Percentiles rank a stretch among this genome's conserved stretches.
These are phyloP conservation scores for Polymixis lichenea DNA, from an alignment of 2,888 invertebrate genomes.

Conservation along the genomic window DNA sequence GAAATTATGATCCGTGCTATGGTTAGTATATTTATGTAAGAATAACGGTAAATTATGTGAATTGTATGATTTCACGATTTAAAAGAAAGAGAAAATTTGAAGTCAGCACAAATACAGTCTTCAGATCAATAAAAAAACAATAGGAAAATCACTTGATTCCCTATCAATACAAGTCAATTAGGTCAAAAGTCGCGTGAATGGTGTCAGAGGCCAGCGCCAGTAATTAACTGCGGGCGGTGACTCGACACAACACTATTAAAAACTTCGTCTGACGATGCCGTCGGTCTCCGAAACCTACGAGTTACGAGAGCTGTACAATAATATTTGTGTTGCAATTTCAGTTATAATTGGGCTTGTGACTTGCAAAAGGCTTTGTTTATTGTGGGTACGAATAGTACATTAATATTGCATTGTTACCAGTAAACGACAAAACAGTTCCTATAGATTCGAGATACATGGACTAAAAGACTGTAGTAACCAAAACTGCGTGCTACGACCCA, in stretches of 20 bases:
- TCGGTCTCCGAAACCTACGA: conserved; percentile 39
- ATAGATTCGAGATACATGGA: background rate
- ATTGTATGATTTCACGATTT: background rate
- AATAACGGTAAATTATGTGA: too few species aligned
- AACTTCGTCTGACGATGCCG: conserved; percentile 64
- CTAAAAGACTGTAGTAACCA: background rate
- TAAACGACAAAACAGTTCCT: background rate
- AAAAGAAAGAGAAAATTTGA: background rate
- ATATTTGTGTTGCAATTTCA: conserved; percentile 32
- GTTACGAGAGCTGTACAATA: conserved; percentile 2
- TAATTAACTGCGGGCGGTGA: conserved; percentile 71
- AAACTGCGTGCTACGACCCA: background rate
- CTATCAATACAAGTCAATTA: conserved; percentile 43
- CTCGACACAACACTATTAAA: conserved; percentile 73
- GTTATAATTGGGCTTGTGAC: conserved; percentile 20
- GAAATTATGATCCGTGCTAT: background rate
- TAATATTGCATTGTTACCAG: background rate
- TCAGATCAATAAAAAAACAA: background rate
- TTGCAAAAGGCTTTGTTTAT: background rate
- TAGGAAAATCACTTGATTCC: conserved; percentile 40
- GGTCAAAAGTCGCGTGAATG: conserved; percentile 53
- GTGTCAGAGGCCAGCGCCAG: conserved; percentile 55
- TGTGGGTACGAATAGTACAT: background rate
- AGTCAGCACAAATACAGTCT: too few species aligned
- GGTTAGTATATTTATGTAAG: too few species aligned